Base-by-base conservation (phyloP, 2,888 invertebrate genomes). In the Ornithoptera alexandrae region DNA sequence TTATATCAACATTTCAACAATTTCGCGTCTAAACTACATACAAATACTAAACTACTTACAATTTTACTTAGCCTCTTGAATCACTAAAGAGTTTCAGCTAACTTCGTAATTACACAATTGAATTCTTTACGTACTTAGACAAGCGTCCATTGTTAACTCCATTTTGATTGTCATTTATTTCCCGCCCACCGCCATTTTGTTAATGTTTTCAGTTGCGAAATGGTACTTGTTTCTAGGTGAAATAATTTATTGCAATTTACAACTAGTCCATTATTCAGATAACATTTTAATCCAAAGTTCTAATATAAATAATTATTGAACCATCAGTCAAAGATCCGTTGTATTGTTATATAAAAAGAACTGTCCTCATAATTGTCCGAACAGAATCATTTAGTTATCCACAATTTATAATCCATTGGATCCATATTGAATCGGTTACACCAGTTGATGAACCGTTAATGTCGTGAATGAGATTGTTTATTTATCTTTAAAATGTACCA, bases 101-200 rank as follows among this genome's bases (percentile, higher is more conserved):
- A 46, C 18, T 30, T 30, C 12, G 20, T 57, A 39, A 57, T 67
- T 39, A 2, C 56, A 30, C 36, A 63, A 69, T 20, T 18, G 10
- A 30, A 57, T 62, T 58, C 30, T 46, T n/a, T 15, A 36, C 30
- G 46, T 18, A 36, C 62, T 61, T 20, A 61, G 36, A 60, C 39
- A 65, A 65, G 62, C 50, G 53, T 62, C 66, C 58, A 66, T 66
- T 62, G 66, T 77, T 78, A 78, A 78, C 78, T 78, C 75, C 76
- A 74, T 74, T 73, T 72, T 69, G 70, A 70, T 74, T 72, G 71
- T 73, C 66, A 66, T 71, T 70, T 70, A 72, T 70, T 67, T 70
- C 59, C 72, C 62, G 56, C 67, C 67, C 60, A 42, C 66, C 42
- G 66, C 68, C 68, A 65, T 66, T 63, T 67, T 68, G 70, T 56